Conservation (phyloP, 2,797 vertebrate genomes). For the Lepus oiostolus region DNA sequence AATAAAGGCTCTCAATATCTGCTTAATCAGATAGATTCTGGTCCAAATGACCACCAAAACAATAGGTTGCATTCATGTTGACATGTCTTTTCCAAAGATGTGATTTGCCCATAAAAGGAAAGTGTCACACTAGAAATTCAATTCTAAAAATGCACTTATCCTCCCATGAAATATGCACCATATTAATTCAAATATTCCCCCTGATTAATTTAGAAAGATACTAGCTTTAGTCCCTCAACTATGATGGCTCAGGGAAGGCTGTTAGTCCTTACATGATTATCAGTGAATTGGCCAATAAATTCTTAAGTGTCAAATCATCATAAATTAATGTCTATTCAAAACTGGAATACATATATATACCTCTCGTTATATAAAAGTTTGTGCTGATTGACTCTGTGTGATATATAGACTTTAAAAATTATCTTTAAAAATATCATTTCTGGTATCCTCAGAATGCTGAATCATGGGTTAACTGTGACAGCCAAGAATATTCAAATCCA, state of each 20-base stretch:
- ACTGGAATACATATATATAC: background rate
- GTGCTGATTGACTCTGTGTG: background rate
- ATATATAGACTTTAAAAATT: background rate
- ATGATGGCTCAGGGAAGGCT: background rate
- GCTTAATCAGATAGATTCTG: background rate
- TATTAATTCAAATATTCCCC: background rate
- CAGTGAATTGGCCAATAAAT: background rate
- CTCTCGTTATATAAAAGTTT: background rate
- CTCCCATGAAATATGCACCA: background rate
- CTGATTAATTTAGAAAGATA: background rate
- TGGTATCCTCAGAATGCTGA: background rate
- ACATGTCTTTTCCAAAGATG: background rate
- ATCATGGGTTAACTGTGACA: background rate
- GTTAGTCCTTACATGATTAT: background rate
- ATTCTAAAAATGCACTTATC: background rate
- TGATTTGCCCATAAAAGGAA: background rate
- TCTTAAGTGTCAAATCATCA: constrained; percentile 6
- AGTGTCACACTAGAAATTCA: background rate
- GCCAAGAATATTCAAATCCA: background rate
- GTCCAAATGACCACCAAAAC: background rate
- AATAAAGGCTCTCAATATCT: background rate
- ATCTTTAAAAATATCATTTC: background rate
- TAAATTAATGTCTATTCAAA: constrained; percentile 7
- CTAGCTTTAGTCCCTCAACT: background rate
- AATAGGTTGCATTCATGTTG: background rate